Percentiles rank a stretch among this genome's conserved stretches.
These are phyloP conservation scores for Caprella mutica DNA, from an alignment of 2,888 invertebrate genomes.

Conservation along the genomic window DNA sequence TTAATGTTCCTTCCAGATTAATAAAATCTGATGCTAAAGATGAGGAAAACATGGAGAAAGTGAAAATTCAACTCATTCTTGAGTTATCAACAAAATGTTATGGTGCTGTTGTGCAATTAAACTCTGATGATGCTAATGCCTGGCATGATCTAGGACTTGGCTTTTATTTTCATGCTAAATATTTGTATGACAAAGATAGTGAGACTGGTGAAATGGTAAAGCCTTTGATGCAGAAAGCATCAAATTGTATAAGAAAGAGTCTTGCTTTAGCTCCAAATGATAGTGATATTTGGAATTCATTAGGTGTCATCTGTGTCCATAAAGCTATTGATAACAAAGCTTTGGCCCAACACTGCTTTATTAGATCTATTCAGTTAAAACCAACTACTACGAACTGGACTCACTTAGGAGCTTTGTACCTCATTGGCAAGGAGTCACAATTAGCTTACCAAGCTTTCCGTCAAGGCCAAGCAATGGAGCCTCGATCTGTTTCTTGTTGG, in stretches of 20 bases:
- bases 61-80: constrained; percentile 21
- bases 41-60: constrained; percentile 13
- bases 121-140: constrained; percentile 47
- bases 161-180: constrained; percentile 42
- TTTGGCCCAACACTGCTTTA: constrained; percentile 76
- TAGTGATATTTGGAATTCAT: constrained; percentile 74
- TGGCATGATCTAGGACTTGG: constrained; percentile 63
- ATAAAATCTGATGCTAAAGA: constrained; percentile 14
- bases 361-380: constrained; percentile 65
- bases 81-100: constrained; percentile 46
- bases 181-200: not conserved
- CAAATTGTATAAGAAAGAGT: constrained; percentile 37
- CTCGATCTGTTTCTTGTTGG: constrained; percentile 75
- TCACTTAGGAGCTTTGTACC: constrained; percentile 43
- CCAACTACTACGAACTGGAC: constrained; percentile 45
- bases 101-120: constrained; percentile 51
- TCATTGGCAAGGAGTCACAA: constrained; percentile 47
- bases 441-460: constrained; percentile 77
- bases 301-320: constrained; percentile 59
- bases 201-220: too few species aligned
- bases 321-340: constrained; percentile 48
- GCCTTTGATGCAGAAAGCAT: constrained; percentile 37
- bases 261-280: constrained; percentile 37
- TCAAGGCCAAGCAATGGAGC: constrained; percentile 76
- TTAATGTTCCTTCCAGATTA: constrained; percentile 22